A percentile compares a stretch with the other conserved stretches of the same genome.
Conservation (phyloP, 2,113 vertebrate species). For the Pangasianodon hypophthalmus region DNA sequence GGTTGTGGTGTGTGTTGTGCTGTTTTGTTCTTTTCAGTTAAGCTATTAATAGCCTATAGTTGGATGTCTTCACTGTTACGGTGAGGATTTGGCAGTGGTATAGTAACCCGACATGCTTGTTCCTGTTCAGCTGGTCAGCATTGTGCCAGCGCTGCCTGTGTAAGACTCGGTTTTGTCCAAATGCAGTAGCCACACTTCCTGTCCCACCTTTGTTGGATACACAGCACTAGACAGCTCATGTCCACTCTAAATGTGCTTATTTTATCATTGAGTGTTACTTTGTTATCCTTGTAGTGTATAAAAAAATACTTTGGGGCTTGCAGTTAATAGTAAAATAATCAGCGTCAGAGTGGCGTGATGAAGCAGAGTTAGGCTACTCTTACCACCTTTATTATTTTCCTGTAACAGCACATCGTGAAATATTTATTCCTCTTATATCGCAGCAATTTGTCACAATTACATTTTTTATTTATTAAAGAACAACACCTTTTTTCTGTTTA, state of each 20-base stretch:
- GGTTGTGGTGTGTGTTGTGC: neutral
- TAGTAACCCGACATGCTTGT: slow-evolving; percentile 27
- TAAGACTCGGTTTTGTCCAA: neutral
- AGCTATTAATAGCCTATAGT: neutral
- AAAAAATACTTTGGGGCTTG: neutral
- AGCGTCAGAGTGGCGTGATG: too few species aligned
- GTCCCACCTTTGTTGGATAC: neutral
- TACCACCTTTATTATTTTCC: neutral
- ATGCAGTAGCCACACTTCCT: neutral
- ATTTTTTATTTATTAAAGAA: neutral
- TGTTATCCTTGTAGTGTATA: neutral
- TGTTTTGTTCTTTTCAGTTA: neutral
- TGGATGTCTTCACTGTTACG: slow-evolving; percentile 18
- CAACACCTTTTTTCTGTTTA: neutral
- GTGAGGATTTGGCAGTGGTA: neutral
- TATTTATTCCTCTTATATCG: neutral
- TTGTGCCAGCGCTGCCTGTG: slow-evolving; percentile 18
- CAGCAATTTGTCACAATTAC: neutral
- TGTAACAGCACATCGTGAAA: neutral
- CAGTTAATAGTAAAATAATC: neutral
- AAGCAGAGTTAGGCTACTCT: neutral
- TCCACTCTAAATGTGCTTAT: neutral
- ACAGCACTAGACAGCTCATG: neutral
- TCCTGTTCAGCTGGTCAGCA: slow-evolving; percentile 22
- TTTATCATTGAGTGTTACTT: neutral